Conservation (phyloP, 2,113 vertebrate species). For the Semicossyphus pulcher region DNA sequence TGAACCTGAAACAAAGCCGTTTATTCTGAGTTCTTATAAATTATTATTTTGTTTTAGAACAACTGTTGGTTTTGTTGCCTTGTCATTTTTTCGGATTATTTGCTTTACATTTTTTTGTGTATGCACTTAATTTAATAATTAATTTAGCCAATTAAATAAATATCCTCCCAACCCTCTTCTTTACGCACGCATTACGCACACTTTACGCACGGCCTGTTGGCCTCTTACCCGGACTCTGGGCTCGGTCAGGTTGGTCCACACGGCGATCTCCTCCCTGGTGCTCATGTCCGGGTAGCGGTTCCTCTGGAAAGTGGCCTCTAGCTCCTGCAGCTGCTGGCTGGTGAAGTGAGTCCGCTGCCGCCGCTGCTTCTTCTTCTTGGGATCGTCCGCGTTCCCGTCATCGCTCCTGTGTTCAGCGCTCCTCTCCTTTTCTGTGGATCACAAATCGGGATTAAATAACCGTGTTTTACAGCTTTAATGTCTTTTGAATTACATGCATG, state of each 20-base stretch:
- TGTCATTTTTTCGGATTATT: too few relatives aligned
- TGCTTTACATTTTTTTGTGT: too few relatives aligned
- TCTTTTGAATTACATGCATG: not conserved
- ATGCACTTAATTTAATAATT: too few relatives aligned
- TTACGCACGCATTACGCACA: slow-evolving; percentile 23
- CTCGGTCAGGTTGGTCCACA: slow-evolving; percentile 99
- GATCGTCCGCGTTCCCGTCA: slow-evolving; percentile 90
- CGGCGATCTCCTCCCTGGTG: slow-evolving; percentile 97
- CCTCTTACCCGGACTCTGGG: slow-evolving; percentile 94
- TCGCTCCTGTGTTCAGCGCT: slow-evolving; percentile 86
- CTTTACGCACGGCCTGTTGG: slow-evolving; percentile 25
- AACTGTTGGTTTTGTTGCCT: too few relatives aligned
- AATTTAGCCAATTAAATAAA: not conserved
- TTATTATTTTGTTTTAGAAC: too few relatives aligned
- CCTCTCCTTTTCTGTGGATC: slow-evolving; percentile 89
- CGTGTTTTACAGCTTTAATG: not conserved
- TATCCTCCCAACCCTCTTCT: not conserved
- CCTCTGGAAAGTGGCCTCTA: slow-evolving; percentile 97
- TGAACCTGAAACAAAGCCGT: not conserved
- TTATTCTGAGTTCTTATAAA: too few relatives aligned
- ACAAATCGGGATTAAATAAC: not conserved
- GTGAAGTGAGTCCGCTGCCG: slow-evolving; percentile 98
- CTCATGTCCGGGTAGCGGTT: slow-evolving; percentile 99
- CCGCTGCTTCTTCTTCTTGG: slow-evolving; percentile 97
- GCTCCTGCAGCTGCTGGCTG: slow-evolving; percentile 97